Evolutionary conservation across 2,113 vertebrate genomes (phyloP).

Genomic region (Pristiophorus japonicus): DNA sequence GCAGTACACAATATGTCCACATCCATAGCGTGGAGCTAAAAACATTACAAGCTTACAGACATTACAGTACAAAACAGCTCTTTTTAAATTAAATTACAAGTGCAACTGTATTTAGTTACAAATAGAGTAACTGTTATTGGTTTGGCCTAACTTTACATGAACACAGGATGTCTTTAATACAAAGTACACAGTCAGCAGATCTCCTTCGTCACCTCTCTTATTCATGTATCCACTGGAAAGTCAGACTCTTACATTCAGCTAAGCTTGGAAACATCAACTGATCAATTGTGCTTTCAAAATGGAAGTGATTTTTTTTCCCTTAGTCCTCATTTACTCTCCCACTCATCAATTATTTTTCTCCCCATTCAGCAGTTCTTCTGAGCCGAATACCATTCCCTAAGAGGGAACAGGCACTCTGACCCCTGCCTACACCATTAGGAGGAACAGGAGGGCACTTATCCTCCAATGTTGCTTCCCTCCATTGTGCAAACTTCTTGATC

Average conservation of each 20-base stretch:
- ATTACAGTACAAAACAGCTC: too few species aligned
- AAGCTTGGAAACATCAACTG: neutral
- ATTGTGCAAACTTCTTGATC: neutral
- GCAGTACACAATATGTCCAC: too few species aligned
- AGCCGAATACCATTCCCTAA: neutral
- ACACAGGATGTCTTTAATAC: neutral
- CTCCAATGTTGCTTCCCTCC: neutral
- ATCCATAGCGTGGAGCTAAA: too few species aligned
- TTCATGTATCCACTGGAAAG: neutral
- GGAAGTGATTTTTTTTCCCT: neutral
- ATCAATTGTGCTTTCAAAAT: neutral
- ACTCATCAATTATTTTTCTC: neutral
- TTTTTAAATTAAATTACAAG: too few species aligned
- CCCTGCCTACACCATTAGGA: neutral
- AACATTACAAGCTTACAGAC: too few species aligned
- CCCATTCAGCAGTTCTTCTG: neutral
- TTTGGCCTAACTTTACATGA: neutral
- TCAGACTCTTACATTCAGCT: neutral
- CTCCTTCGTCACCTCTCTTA: neutral
- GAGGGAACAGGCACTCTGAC: neutral
- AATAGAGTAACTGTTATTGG: neutral
- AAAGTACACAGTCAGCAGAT: neutral
- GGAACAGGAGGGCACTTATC: neutral
- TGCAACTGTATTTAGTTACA: neutral
- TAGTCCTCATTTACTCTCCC: neutral